These are phyloP conservation scores for Drosophila birchii DNA, from an alignment of 2,888 invertebrate species.

Conservation along the genomic window DNA sequence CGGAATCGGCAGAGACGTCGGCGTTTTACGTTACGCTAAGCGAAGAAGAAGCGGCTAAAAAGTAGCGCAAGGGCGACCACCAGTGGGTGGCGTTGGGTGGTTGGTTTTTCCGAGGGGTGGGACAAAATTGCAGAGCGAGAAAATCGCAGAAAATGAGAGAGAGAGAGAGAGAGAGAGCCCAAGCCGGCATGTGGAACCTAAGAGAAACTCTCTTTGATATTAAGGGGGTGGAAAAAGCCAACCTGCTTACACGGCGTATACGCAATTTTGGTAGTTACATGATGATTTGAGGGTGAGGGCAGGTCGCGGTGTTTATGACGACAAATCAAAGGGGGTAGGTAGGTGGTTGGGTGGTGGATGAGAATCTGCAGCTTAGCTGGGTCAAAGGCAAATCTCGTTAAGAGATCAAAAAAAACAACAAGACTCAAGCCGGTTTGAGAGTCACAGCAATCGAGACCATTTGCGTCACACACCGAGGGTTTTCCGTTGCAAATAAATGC, in stretches of 20 bases:
- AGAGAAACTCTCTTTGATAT: slow-evolving; percentile 10
- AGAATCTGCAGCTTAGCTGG: slow-evolving; percentile 25
- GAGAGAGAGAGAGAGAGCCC: slow-evolving; percentile 23
- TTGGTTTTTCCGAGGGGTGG: slow-evolving; percentile 45
- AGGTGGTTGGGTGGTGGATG: not conserved
- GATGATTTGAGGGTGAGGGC: slow-evolving; percentile 57
- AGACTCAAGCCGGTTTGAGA: slow-evolving; percentile 52
- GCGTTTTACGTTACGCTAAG: slow-evolving; percentile 55
- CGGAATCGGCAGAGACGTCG: slow-evolving; percentile 29
- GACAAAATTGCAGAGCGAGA: slow-evolving; percentile 15
- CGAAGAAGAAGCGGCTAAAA: slow-evolving; percentile 48
- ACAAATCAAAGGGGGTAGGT: slow-evolving; percentile 9
- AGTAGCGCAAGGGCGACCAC: slow-evolving; percentile 77
- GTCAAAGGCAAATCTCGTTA: slow-evolving; percentile 38
- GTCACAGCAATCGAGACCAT: slow-evolving; percentile 33
- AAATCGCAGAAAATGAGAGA: not conserved
- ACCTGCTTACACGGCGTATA: slow-evolving; percentile 30
- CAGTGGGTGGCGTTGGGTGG: slow-evolving; percentile 62
- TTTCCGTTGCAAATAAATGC: slow-evolving; percentile 55
- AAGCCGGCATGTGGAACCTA: slow-evolving; percentile 40
- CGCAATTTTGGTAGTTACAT: slow-evolving; percentile 56
- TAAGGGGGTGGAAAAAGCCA: slow-evolving; percentile 6
- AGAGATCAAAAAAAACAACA: slow-evolving; percentile 19
- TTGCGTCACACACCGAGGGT: slow-evolving; percentile 60
- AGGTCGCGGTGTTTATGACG: slow-evolving; percentile 58